These are phyloP conservation scores for Eupleurogrammus muticus DNA, from an alignment of 2,797 vertebrate genomes.

Conservation along the genomic window DNA sequence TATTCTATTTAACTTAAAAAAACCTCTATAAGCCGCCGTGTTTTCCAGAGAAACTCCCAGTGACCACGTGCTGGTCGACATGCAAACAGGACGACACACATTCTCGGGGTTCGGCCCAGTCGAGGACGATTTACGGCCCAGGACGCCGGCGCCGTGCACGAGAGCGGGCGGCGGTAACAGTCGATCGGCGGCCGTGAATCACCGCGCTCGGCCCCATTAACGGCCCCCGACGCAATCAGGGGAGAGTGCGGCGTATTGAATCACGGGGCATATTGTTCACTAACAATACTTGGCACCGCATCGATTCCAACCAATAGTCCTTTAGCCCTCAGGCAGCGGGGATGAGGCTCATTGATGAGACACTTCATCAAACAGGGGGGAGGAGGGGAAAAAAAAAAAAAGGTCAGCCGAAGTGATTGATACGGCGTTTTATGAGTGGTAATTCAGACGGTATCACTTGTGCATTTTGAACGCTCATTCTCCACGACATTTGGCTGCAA, in stretches of 20 bases:
- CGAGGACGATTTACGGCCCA: conserved; percentile 41
- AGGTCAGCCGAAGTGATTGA: conserved; percentile 81
- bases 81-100: conserved; percentile 33
- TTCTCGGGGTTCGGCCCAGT: conserved; percentile 40
- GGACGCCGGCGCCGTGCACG: conserved; percentile 42
- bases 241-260: conserved; percentile 68
- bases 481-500: conserved; percentile 73
- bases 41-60: no score
- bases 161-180: conserved; percentile 41
- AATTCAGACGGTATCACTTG: conserved; percentile 72
- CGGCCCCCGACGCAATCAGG: conserved; percentile 71
- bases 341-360: conserved; percentile 73
- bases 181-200: conserved; percentile 62
- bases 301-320: conserved; percentile 75
- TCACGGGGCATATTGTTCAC: conserved; percentile 67
- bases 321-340: conserved; percentile 55
- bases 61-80: conserved; percentile 28
- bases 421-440: conserved; percentile 71
- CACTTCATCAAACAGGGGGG: conserved; percentile 61
- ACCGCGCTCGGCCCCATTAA: conserved; percentile 57
- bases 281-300: conserved; percentile 72
- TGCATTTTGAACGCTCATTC: conserved; percentile 75
- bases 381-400: conserved; percentile 50
- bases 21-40: no score
- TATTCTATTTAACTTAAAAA: no score